Evolutionary conservation across 2,113 vertebrate species (phyloP), one percentile per base, ranked within the genome.

Genomic region (Motacilla tschutschensis): DNA sequence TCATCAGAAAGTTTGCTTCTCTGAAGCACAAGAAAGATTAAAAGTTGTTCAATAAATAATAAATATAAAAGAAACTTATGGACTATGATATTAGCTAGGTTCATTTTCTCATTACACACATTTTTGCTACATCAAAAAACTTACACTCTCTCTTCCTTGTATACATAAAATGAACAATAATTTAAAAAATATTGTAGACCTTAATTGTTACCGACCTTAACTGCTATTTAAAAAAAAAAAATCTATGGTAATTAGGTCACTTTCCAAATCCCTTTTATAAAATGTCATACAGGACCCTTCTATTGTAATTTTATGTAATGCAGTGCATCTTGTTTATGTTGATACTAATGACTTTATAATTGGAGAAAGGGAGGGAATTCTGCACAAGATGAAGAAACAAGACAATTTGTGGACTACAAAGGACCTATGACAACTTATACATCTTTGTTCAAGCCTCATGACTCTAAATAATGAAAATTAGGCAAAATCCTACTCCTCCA

Each of bases 251-350:
- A 22, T 31, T 38, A 72, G 33, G 22, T 79, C 8, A 14, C 6
- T 65, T 85, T 41, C 22, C 1, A 8, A 25, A 60, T 64, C 21
- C 7, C 2, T 6, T 53, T 60, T 65, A 14, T 31, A 5, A 41
- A 50, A 40, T 20, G 3, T 53, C 15, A 43, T 46, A 29, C 3
- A 41, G 20, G 35, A 35, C 1, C 0, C 4, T 13, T 35, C 16
- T 33, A 26, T 8, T n/a, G 21, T 10, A 69, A 48, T 62, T 65
- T 75, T 38, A 29, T 11, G 5, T 47, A 51, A 62, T 58, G 8
- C 5, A 29, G 13, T 48, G 2, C 4, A 9, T 58, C 18, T 22
- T 69, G 8, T 48, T 83, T 58, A 65, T 14, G 22, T 16, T 17
- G 12, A 9, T 53, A 40, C 16, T 77, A 20, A 65, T 14, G 10